Evolutionary conservation across 2,797 vertebrate genomes (phyloP).

Genomic region (Coregonus suidteri): DNA sequence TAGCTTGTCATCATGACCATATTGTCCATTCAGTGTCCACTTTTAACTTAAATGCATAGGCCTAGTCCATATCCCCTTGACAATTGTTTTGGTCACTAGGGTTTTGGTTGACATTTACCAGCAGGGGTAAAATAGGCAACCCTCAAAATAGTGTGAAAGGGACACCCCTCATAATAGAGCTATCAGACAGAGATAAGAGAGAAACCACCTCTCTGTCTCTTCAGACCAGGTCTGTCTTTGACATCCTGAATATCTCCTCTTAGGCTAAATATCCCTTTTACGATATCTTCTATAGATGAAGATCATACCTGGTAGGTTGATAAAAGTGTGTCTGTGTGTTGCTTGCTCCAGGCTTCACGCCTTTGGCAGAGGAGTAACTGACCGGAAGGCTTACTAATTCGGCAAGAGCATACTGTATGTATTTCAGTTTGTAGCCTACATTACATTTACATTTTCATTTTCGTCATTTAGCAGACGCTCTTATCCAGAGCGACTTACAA

Average conservation of each 20-base stretch:
- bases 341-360: neutral
- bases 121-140: neutral
- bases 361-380: too few species aligned
- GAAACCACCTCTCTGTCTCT: neutral
- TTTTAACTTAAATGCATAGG: neutral
- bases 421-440: neutral
- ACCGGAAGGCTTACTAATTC: neutral
- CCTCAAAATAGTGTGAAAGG: neutral
- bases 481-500: too few species aligned
- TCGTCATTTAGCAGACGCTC: too few species aligned
- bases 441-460: too few species aligned
- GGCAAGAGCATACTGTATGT: neutral
- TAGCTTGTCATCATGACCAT: neutral
- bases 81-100: neutral
- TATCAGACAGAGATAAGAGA: neutral
- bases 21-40: neutral
- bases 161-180: neutral
- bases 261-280: neutral
- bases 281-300: constrained; percentile 58
- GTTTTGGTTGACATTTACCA: neutral
- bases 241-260: neutral
- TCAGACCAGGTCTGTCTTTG: neutral
- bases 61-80: neutral
- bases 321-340: constrained; percentile 13
- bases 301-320: constrained; percentile 68